These are phyloP conservation scores for Sialia sialis DNA, from an alignment of 2,113 vertebrate species.

Conservation along the genomic window DNA sequence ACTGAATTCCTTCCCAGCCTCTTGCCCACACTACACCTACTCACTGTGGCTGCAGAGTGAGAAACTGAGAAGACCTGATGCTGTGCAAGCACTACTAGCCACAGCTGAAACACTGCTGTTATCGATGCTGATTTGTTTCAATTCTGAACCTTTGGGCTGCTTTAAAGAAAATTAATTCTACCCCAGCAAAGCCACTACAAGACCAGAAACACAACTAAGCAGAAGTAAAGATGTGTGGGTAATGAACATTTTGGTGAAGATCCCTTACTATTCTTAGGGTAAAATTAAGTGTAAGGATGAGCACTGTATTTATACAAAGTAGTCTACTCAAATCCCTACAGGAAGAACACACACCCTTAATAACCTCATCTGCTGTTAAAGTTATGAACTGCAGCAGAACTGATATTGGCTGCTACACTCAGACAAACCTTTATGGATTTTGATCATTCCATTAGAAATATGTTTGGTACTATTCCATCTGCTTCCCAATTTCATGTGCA, in stretches of 20 bases:
- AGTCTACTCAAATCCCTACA: neutral
- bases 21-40: neutral
- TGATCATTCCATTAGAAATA: neutral
- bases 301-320: neutral
- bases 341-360: neutral
- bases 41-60: neutral
- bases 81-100: neutral
- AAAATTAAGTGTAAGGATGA: neutral
- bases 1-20: neutral
- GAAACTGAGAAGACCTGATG: neutral
- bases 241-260: neutral
- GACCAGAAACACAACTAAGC: neutral
- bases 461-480: neutral
- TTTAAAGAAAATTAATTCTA: neutral
- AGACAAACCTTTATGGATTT: neutral
- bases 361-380: rapidly evolving
- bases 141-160: no score
- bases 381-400: neutral
- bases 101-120: neutral
- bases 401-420: neutral
- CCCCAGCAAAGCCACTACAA: neutral
- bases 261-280: neutral
- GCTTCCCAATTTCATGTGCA: neutral
- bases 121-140: neutral
- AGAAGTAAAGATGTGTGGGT: neutral